phyloP scores from a whole-genome alignment of 2,113 vertebrate genomes.

The Rafetus swinhoei region DNA sequence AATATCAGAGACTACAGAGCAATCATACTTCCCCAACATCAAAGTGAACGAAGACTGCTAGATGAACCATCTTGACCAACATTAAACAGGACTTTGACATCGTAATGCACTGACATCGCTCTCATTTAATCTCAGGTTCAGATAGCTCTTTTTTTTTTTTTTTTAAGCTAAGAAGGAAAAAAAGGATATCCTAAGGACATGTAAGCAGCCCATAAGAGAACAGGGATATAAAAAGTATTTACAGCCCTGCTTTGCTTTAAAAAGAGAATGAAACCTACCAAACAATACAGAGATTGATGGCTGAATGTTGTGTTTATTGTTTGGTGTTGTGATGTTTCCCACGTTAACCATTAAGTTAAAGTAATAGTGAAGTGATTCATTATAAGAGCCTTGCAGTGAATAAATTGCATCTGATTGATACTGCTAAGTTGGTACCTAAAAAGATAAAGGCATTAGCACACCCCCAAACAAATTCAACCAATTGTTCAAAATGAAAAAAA shows the following conservation, averaged over 20 bases:
- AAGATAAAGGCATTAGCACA: not conserved
- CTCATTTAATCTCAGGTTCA: constrained; percentile 22
- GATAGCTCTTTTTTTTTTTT: not conserved
- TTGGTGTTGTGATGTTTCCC: not conserved
- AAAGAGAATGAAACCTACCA: constrained; percentile 16
- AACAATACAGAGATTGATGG: not conserved
- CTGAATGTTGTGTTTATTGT: not conserved
- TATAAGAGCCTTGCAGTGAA: not conserved
- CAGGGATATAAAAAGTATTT: constrained; percentile 12
- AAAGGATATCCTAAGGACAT: constrained; percentile 29
- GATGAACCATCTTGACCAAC: constrained; percentile 46
- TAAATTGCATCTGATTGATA: not conserved
- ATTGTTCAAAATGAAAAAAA: not conserved
- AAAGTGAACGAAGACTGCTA: constrained; percentile 31
- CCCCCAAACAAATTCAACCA: not conserved
- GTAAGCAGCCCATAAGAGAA: not conserved
- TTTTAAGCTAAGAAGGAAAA: not conserved
- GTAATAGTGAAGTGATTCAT: constrained; percentile 16
- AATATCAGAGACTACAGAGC: constrained; percentile 36
- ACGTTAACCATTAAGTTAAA: not conserved
- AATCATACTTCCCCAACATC: constrained; percentile 3
- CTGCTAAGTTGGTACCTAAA: not conserved
- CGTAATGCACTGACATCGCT: not conserved
- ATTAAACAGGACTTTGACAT: constrained; percentile 63
- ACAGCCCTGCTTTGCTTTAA: not conserved